A percentile compares a stretch with the other conserved stretches of the same genome.
phyloP scores from a whole-genome alignment of 2,888 invertebrate species.

The Hypomecis atomaria region DNA sequence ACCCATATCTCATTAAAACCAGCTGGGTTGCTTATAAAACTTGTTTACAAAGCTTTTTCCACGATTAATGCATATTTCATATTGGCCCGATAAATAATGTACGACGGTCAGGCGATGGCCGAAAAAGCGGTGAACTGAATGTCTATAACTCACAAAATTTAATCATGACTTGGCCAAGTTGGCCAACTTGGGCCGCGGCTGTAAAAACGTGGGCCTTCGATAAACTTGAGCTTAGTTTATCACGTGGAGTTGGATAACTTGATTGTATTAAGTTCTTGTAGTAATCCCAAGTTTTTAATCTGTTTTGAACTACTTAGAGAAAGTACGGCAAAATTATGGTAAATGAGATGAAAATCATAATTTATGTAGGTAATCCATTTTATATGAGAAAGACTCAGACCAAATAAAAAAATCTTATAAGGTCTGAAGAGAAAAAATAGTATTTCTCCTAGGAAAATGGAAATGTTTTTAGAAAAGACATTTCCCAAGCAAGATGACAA shows the following conservation, averaged over 20 bases:
- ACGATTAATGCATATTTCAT: conserved; percentile 72
- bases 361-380: no score
- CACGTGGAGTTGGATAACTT: conserved; percentile 19
- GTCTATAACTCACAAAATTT: conserved; percentile 75
- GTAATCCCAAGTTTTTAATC: conserved; percentile 22
- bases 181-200: conserved; percentile 36
- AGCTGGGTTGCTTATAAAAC: conserved; percentile 52
- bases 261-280: conserved; percentile 25
- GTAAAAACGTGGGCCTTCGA: conserved; percentile 35
- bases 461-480: no score
- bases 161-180: conserved; percentile 68
- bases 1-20: conserved; percentile 51
- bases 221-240: conserved; percentile 28
- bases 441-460: no score
- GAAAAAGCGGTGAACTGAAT: conserved; percentile 65
- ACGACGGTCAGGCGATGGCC: conserved; percentile 53
- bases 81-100: conserved; percentile 68
- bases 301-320: conserved; percentile 18
- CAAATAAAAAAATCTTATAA: no score
- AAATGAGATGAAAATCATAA: no score
- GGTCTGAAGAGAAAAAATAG: no score
- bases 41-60: conserved; percentile 59
- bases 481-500: no score
- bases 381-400: no score
- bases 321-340: neutral